These are phyloP conservation scores for Boleophthalmus pectinirostris DNA, from an alignment of 2,113 vertebrate species.

Conservation along the genomic window DNA sequence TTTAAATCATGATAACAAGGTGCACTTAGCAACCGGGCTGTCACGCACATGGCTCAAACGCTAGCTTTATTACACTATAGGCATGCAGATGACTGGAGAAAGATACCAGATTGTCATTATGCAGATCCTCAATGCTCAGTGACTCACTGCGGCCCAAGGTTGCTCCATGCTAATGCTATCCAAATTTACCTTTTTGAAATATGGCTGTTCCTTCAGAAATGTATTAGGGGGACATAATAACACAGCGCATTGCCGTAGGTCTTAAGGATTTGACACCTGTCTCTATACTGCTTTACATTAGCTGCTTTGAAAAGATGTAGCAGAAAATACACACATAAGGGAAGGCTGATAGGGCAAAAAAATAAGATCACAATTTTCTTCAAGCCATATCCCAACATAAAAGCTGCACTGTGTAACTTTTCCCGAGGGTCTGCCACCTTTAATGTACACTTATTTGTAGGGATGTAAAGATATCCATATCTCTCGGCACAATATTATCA, in stretches of 20 bases:
- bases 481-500: no score
- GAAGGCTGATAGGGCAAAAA: no score
- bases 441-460: no score
- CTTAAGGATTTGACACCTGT: neutral
- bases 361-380: no score
- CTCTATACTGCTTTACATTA: neutral
- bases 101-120: constrained; percentile 18
- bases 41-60: constrained; percentile 21
- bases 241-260: neutral
- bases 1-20: constrained; percentile 60
- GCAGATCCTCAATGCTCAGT: constrained; percentile 7
- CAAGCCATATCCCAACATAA: no score
- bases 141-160: constrained; percentile 4
- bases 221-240: neutral
- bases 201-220: constrained; percentile 1
- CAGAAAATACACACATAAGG: neutral
- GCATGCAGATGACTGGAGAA: constrained; percentile 25
- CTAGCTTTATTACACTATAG: constrained; percentile 39
- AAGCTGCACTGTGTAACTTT: no score
- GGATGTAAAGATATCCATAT: no score
- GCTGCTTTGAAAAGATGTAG: neutral
- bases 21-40: constrained; percentile 36
- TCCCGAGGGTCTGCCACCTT: no score
- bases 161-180: neutral
- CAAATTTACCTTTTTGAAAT: neutral